Evolutionary conservation across 2,888 invertebrate species (phyloP), one percentile per base, ranked within the genome.

Genomic region (Tenthredo amoena): DNA sequence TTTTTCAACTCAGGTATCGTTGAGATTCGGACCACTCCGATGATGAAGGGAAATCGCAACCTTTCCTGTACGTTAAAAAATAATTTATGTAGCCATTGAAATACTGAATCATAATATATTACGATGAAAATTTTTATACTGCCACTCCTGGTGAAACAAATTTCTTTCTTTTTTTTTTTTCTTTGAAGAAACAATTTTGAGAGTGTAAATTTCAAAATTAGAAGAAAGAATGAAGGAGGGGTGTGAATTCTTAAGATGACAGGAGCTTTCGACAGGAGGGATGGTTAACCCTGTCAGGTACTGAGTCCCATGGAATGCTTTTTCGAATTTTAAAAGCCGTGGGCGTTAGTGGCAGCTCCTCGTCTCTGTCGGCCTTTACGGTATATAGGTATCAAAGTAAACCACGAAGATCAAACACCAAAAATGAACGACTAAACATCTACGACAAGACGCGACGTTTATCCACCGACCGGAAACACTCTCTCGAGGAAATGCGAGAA

Each of bases 391-490:
- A 74, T 74, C 43, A 74, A 74, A 43, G 72, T 43, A 74, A 74
- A 74, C 72, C 72, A 10, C 72, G 72, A 43, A 74, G 72, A 74
- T 74, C 40, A 74, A 74, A 43, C 43, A 74, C n/a, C 21, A 74
- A 74, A 74, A 74, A 74, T 40, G 26, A 74, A 40, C 43, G 72
- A 40, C 40, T 43, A n/a, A 74, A 74, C 72, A 43, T 10, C 21
- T 10, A 74, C 40, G n/a, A 74, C 40, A 43, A 26, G n/a, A 40
- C 18, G 40, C 72, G 43, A 74, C 72, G 34, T 74, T 74, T 43
- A 37, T 43, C 72, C 72, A 74, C 40, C 40, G 72, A 74, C 40
- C 72, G 72, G 72, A 74, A 74, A 26, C 72, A 74, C 72, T 74
- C 72, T 74, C 72, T 74, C 26, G 72, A 74, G 10, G 10, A 74